Evolutionary conservation across 2,797 vertebrate species (phyloP).

Genomic region (Choloepus didactylus): DNA sequence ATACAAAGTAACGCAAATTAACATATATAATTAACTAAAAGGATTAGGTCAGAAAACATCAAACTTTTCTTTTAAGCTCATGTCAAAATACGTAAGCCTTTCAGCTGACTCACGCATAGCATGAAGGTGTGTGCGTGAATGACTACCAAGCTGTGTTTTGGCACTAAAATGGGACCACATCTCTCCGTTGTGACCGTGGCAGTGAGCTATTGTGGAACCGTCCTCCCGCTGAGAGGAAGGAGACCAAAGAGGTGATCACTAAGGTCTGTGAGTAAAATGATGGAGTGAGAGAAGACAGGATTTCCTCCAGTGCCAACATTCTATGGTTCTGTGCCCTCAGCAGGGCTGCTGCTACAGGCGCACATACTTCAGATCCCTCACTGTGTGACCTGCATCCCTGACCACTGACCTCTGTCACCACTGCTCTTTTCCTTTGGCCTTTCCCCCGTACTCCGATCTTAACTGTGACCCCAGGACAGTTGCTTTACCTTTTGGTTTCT

Average conservation of each 20-base stretch:
- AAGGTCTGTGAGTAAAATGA: background rate
- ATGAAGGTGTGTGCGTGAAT: background rate
- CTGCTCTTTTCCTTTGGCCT: background rate
- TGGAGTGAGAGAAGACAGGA: background rate
- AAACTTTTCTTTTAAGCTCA: background rate
- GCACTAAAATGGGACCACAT: background rate
- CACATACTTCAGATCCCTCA: background rate
- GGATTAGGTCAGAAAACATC: background rate
- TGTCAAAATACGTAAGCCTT: background rate
- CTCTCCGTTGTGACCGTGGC: background rate
- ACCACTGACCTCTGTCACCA: background rate
- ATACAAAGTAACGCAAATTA: background rate
- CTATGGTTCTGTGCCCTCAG: background rate
- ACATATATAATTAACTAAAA: background rate
- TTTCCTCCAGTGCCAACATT: background rate
- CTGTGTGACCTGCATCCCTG: background rate
- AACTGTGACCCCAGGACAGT: background rate
- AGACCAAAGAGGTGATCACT: background rate
- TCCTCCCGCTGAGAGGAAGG: background rate
- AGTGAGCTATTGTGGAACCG: conserved; percentile 8
- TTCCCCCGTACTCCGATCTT: background rate
- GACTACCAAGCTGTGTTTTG: background rate
- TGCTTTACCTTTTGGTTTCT: background rate
- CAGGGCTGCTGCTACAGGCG: background rate
- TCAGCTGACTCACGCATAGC: background rate